These are phyloP conservation scores for Pollachius pollachius DNA, from an alignment of 2,113 vertebrate genomes.

Conservation along the genomic window DNA sequence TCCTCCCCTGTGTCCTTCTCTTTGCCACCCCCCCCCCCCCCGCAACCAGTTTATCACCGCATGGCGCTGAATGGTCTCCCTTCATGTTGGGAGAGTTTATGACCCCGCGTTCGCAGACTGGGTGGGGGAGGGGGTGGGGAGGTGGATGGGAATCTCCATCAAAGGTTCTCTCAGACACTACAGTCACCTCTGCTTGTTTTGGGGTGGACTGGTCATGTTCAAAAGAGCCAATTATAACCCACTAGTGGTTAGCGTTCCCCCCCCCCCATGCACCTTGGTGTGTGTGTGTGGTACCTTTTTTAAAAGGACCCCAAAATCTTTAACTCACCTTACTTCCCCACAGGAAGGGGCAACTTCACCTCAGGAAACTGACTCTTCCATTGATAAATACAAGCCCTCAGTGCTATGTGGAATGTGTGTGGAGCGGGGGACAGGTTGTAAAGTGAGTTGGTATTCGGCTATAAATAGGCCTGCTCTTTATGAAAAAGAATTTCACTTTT, in stretches of 20 bases:
- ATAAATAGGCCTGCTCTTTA: constrained; percentile 29
- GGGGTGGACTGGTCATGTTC: constrained; percentile 27
- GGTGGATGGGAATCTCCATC: constrained; percentile 66
- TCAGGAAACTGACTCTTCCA: constrained; percentile 48
- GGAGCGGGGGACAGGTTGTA: constrained; percentile 3
- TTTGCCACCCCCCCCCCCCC: constrained; percentile 29
- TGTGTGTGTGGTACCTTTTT: background rate
- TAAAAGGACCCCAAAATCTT: constrained; percentile 41
- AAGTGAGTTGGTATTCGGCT: constrained; percentile 23
- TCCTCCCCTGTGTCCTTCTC: constrained; percentile 28
- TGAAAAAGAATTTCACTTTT: constrained; percentile 24
- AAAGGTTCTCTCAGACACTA: constrained; percentile 59
- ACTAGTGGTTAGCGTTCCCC: constrained; percentile 15
- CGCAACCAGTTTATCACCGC: constrained; percentile 49
- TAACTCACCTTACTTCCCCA: constrained; percentile 39
- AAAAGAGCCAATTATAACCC: constrained; percentile 41
- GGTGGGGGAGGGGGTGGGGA: constrained; percentile 14
- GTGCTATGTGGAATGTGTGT: constrained; percentile 1
- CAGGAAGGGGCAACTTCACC: constrained; percentile 57
- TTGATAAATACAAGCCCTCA: constrained; percentile 18
- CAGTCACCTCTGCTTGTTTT: constrained; percentile 51
- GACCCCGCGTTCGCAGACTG: constrained; percentile 54
- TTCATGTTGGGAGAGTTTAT: constrained; percentile 69
- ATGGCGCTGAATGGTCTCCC: constrained; percentile 63
- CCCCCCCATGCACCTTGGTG: constrained; percentile 17